These are phyloP conservation scores for Scrobipalpa costella DNA, from an alignment of 2,888 invertebrate species.

Conservation along the genomic window DNA sequence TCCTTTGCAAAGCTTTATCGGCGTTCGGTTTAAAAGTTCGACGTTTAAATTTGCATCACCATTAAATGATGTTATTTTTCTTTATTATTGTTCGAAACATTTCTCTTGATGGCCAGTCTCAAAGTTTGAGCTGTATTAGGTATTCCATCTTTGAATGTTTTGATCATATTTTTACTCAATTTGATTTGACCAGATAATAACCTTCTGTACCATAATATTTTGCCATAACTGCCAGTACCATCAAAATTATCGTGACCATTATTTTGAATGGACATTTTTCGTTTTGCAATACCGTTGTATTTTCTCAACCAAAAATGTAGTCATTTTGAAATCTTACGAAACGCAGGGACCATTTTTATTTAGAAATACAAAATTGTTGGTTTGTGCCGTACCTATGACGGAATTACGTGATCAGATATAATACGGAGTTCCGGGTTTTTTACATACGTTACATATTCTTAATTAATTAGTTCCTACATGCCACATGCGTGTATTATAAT, in stretches of 20 bases:
- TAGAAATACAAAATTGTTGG: background rate
- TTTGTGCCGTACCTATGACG: background rate
- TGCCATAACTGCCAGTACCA: background rate
- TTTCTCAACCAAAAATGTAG: slow-evolving; percentile 2
- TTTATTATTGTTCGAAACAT: too few relatives aligned
- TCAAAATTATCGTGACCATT: slow-evolving; percentile 14
- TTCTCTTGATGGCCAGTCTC: too few relatives aligned
- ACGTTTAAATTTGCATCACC: slow-evolving; percentile 51
- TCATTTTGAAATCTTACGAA: background rate
- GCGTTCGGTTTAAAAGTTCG: slow-evolving; percentile 40
- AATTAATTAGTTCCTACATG: slow-evolving; percentile 9
- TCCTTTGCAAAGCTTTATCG: slow-evolving; percentile 42
- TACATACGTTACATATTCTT: slow-evolving; percentile 10
- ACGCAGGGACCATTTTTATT: background rate
- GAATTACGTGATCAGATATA: slow-evolving; percentile 8
- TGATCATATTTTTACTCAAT: background rate
- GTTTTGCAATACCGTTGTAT: slow-evolving; percentile 8
- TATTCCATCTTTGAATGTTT: background rate
- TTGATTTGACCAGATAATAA: background rate
- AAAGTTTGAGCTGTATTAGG: background rate
- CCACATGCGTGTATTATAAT: slow-evolving; percentile 23
- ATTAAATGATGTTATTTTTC: slow-evolving; percentile 34
- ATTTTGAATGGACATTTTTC: slow-evolving; percentile 10
- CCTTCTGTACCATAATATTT: background rate
- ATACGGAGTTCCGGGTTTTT: background rate